These are phyloP conservation scores for Dermochelys coriacea DNA, from an alignment of 2,797 vertebrate genomes.

Conservation along the genomic window DNA sequence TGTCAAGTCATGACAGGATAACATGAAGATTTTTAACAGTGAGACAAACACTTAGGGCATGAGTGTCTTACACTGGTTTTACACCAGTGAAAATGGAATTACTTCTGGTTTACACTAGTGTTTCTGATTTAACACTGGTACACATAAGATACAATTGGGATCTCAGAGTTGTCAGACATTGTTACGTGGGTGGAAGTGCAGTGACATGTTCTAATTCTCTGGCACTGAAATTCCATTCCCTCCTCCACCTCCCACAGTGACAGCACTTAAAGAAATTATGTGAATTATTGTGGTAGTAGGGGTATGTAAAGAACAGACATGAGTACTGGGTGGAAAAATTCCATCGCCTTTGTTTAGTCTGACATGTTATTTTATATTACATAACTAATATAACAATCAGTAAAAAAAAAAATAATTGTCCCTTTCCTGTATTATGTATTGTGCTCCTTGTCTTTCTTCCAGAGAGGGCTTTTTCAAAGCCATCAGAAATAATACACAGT, in stretches of 20 bases:
- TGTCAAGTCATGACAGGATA: neutral
- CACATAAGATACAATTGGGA: neutral
- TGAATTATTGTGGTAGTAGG: neutral
- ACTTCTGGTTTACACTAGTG: neutral
- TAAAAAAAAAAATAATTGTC: neutral
- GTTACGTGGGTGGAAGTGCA: neutral
- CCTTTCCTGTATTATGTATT: neutral
- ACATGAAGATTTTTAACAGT: neutral
- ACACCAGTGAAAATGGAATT: neutral
- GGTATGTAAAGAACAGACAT: neutral
- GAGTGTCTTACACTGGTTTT: neutral
- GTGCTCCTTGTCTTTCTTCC: neutral
- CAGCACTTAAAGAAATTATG: neutral
- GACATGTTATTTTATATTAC: too few relatives aligned
- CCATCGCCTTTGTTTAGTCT: neutral
- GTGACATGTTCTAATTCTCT: neutral
- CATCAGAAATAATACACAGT: neutral
- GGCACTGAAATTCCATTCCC: neutral
- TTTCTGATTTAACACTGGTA: neutral
- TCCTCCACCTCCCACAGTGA: neutral
- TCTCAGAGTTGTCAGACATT: neutral
- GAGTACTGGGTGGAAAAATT: neutral
- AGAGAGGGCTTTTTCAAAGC: neutral
- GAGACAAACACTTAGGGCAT: neutral
- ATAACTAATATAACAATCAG: too few relatives aligned